Percentiles rank a stretch among this genome's conserved stretches.
These are phyloP conservation scores for Apodemus agrarius DNA, from an alignment of 2,797 vertebrate species.

Conservation along the genomic window DNA sequence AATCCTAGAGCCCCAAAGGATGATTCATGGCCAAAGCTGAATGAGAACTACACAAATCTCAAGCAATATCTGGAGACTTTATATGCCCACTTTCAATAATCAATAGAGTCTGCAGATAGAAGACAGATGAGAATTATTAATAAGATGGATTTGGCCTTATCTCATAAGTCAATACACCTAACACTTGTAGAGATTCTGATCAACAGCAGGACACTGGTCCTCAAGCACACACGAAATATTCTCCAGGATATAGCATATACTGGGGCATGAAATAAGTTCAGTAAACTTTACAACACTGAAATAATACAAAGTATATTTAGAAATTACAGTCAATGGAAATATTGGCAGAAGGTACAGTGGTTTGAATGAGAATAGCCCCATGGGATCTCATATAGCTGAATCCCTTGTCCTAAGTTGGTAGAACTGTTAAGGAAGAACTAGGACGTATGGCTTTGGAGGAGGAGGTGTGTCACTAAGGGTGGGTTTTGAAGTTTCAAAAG, in stretches of 20 bases:
- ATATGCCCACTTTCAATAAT: not conserved
- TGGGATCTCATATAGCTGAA: not conserved
- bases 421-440: not conserved
- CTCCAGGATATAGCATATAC: not conserved
- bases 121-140: not conserved
- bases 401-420: not conserved
- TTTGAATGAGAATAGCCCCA: not conserved
- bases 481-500: not conserved
- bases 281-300: not conserved
- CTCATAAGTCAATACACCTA: not conserved
- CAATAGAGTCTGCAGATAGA: not conserved
- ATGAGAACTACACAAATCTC: not conserved
- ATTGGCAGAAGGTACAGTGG: not conserved
- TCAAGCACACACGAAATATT: not conserved
- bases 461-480: not conserved
- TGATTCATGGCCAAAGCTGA: not conserved
- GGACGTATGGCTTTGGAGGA: not conserved
- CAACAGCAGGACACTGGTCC: not conserved
- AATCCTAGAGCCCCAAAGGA: not conserved
- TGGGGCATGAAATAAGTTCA: not conserved
- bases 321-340: not conserved
- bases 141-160: not conserved
- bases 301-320: not conserved
- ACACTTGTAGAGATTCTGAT: not conserved
- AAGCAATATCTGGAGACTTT: not conserved